Conservation (phyloP, 2,888 invertebrate species). For the Lasioglossum calceatum region DNA sequence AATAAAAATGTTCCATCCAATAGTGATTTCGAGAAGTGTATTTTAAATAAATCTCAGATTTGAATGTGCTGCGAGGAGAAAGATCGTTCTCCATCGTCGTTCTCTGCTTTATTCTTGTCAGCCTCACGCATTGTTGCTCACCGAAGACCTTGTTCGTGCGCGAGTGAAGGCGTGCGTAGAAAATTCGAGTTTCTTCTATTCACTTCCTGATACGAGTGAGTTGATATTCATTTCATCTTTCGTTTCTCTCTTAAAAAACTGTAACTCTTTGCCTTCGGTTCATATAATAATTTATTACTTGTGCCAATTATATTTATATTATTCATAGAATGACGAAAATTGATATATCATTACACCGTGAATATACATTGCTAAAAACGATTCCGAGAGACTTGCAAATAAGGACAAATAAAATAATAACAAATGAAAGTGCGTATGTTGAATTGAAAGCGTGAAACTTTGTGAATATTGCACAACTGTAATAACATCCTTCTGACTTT, state of each 20-base stretch:
- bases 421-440: not conserved
- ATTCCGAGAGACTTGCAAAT: not conserved
- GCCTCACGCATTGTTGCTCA: not conserved
- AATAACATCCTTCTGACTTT: not conserved
- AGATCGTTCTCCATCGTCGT: not conserved
- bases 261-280: too few species aligned
- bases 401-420: not conserved
- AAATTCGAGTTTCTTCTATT: slow-evolving; percentile 3
- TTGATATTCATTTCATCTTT: too few species aligned
- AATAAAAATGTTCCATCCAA: not conserved
- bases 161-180: not conserved
- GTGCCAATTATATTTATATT: too few species aligned
- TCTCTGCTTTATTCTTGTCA: not conserved
- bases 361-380: not conserved
- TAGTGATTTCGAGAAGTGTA: not conserved
- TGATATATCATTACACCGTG: too few species aligned
- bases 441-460: too few species aligned
- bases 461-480: too few species aligned
- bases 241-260: too few species aligned
- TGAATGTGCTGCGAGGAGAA: not conserved
- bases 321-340: too few species aligned
- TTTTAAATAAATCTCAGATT: not conserved
- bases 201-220: not conserved
- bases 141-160: slow-evolving; percentile 13
- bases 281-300: too few species aligned